Base-by-base conservation (phyloP, 2,113 vertebrate species). In the Zosterops borbonicus region DNA sequence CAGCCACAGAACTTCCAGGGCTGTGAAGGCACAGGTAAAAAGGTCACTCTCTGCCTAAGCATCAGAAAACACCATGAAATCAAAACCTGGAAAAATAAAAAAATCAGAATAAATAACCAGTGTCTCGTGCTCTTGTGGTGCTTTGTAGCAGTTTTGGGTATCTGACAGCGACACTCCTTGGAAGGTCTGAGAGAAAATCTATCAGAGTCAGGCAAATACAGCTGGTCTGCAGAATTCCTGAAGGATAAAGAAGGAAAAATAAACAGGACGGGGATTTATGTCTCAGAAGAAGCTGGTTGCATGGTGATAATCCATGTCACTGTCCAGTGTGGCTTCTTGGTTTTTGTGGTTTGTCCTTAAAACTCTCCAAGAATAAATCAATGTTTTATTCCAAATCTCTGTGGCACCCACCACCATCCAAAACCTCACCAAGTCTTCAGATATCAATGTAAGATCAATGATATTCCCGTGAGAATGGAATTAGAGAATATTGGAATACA, bases 21-120 rank as follows among this genome's bases (percentile, higher is more conserved):
- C 41, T 65, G 69, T 1, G 23, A 42, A 70, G 58, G 70, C 31
- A 58, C 39, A 6, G 16, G n/a, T 64, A 56, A 24, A 24, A 4
- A 31, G 44, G 28, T 6, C 22, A 42, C 9, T 84, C 55, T 47
- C 58, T 62, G 23, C 71, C 58, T 6, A 50, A 60, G 3, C 78
- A 78, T 17, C 31, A 81, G 71, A 74, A 91, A 78, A 2, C 42
- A n/a, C 3, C 0, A 2, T 7, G 53, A 91, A 88, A 92, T 39
- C 46, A 76, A 62, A 92, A 42, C 56, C 27, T 46, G 42, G 25
- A 16, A 37, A 55, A 46, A 29, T 41, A 60, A 62, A 15, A 12
- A 1, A 58, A 9, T 22, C 17, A 20, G 28, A 50, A 63, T 46
- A 74, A 70, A 50, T 8, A n/a, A 49, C 2, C 0, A 0, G 2